Conservation (phyloP, 2,113 vertebrate species). For the Caranx ignobilis region DNA sequence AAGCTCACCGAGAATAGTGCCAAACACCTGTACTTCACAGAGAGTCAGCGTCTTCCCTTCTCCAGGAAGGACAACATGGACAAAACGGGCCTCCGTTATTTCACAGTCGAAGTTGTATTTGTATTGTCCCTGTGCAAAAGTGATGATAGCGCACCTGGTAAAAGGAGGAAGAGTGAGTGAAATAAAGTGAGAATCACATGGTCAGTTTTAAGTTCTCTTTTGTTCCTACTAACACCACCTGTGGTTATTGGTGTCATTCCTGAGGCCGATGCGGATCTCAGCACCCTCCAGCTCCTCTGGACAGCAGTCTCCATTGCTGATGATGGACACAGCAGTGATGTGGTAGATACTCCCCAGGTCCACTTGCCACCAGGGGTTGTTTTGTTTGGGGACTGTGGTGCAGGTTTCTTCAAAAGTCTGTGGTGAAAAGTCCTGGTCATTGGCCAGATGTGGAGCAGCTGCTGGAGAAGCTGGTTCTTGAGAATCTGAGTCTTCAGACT, state of each 20-base stretch:
- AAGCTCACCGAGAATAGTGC: constrained; percentile 20
- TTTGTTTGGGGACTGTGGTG: background rate
- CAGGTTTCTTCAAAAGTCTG: background rate
- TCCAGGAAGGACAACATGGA: constrained; percentile 31
- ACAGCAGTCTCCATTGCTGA: background rate
- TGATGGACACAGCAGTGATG: constrained; percentile 14
- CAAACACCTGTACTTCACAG: constrained; percentile 32
- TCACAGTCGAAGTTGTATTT: constrained; percentile 12
- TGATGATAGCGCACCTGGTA: constrained; percentile 27
- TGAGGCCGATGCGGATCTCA: constrained; percentile 19
- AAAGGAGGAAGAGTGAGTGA: background rate
- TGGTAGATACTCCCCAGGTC: constrained; percentile 28
- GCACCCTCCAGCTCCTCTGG: constrained; percentile 6
- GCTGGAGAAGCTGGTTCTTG: background rate
- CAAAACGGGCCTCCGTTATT: background rate
- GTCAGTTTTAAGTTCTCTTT: too few relatives aligned
- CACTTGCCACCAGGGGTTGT: constrained; percentile 35
- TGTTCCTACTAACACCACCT: constrained; percentile 2
- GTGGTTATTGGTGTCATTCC: background rate
- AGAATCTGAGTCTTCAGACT: background rate
- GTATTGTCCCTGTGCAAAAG: background rate
- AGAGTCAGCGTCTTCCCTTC: constrained; percentile 9
- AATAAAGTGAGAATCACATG: too few relatives aligned
- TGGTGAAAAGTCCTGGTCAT: background rate
- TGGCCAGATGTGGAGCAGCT: background rate